Conservation (phyloP, 2,113 vertebrate species). For the Cottus gobio region DNA sequence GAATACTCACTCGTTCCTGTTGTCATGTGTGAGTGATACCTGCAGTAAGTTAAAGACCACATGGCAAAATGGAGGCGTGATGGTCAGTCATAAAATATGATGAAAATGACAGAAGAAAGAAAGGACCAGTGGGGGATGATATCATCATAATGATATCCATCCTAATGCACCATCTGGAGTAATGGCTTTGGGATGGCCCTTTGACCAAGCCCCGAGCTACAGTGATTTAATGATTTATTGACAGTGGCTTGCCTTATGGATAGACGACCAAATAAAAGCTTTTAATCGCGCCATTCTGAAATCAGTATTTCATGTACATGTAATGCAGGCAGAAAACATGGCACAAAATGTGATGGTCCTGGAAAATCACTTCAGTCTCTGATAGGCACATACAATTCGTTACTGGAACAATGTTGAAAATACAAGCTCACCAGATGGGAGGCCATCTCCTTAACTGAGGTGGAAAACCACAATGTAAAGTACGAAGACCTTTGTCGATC, state of each 20-base stretch:
- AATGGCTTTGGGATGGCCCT: slow-evolving; percentile 70
- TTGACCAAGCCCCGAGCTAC: slow-evolving; percentile 67
- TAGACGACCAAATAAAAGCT: slow-evolving; percentile 56
- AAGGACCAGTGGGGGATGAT: slow-evolving; percentile 69
- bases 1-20: neutral
- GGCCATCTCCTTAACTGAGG: neutral
- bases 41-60: slow-evolving; percentile 9
- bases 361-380: neutral
- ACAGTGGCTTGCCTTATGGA: slow-evolving; percentile 50
- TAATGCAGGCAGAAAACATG: neutral
- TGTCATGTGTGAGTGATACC: slow-evolving; percentile 18
- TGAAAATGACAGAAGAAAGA: slow-evolving; percentile 42
- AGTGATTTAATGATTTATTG: slow-evolving; percentile 74
- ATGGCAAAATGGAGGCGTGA: slow-evolving; percentile 13
- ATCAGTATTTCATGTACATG: slow-evolving; percentile 43
- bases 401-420: neutral
- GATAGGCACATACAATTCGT: neutral
- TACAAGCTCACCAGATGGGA: neutral
- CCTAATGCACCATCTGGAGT: slow-evolving; percentile 77
- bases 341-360: neutral
- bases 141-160: slow-evolving; percentile 71
- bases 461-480: neutral
- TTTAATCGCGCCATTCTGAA: slow-evolving; percentile 49
- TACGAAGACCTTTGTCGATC: neutral
- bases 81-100: slow-evolving; percentile 52